phyloP scores from a whole-genome alignment of 2,797 vertebrate species.

The Champsocephalus esox region DNA sequence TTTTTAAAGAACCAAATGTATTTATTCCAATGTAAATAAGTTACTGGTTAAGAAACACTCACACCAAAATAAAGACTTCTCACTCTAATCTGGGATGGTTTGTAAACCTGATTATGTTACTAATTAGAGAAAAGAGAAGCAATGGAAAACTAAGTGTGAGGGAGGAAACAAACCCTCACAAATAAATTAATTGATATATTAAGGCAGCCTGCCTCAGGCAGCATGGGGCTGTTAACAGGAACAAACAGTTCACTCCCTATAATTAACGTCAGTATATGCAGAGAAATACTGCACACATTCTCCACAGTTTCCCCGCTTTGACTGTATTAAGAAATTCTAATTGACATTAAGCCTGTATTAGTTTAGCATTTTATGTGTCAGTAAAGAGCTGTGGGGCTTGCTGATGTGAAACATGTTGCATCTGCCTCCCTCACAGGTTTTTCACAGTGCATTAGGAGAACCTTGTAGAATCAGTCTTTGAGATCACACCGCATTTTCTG shows the following conservation, averaged over 20 bases:
- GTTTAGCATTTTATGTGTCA: conserved; percentile 68
- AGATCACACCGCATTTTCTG: conserved; percentile 78
- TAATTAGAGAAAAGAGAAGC: conserved; percentile 48
- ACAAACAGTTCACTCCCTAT: conserved; percentile 46
- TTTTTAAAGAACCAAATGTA: conserved; percentile 14
- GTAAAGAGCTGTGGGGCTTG: conserved; percentile 66
- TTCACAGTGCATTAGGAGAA: conserved; percentile 76
- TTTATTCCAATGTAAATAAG: conserved; percentile 12
- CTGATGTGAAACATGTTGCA: conserved; percentile 73
- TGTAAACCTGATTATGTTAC: conserved; percentile 45
- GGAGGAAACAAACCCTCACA: conserved; percentile 21
- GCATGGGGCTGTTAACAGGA: conserved; percentile 33
- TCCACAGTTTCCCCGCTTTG: conserved; percentile 27
- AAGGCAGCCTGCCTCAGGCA: conserved; percentile 50
- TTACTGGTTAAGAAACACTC: conserved; percentile 2
- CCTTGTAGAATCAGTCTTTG: conserved; percentile 63
- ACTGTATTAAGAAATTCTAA: conserved; percentile 58
- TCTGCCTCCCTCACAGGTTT: conserved; percentile 75
- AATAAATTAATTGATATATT: conserved; percentile 46
- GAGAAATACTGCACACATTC: conserved; percentile 37
- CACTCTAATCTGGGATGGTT: conserved; percentile 15
- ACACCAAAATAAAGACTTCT: not conserved
- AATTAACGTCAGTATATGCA: conserved; percentile 45
- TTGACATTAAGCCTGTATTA: conserved; percentile 64
- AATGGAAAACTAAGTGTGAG: conserved; percentile 23